Percentiles rank a stretch among this genome's conserved stretches.
These are phyloP conservation scores for Pseudococcus longispinus DNA, from an alignment of 2,888 invertebrate genomes.

Conservation along the genomic window DNA sequence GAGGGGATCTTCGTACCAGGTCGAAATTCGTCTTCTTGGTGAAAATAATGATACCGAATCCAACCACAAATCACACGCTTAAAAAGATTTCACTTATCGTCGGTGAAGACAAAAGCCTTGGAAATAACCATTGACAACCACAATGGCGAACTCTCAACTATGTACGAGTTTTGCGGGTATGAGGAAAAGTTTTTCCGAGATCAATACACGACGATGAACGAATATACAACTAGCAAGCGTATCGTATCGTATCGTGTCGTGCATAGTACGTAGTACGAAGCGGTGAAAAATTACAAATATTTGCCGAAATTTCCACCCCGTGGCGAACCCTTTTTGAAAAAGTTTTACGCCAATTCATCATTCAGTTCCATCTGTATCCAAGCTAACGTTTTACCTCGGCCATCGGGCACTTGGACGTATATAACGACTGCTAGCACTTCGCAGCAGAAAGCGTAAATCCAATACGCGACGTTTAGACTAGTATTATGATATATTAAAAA, in stretches of 20 bases:
- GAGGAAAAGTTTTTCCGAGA: neutral
- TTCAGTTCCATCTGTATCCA: slow-evolving; percentile 21
- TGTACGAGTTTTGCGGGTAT: neutral
- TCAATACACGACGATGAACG: neutral
- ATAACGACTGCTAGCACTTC: neutral
- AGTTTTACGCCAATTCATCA: neutral
- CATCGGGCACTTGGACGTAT: slow-evolving; percentile 11
- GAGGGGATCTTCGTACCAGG: neutral
- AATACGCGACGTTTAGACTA: neutral
- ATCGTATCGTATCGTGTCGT: neutral
- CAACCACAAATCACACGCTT: slow-evolving; percentile 2
- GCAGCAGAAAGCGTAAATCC: slow-evolving; percentile 1
- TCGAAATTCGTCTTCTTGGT: neutral
- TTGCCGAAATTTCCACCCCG: neutral
- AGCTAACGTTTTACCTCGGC: slow-evolving; percentile 16
- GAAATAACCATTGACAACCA: neutral
- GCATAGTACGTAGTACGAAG: neutral
- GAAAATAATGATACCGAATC: neutral
- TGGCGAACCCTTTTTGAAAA: neutral
- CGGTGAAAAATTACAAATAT: neutral
- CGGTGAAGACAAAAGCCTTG: slow-evolving; percentile 1
- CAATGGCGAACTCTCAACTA: slow-evolving; percentile 2
- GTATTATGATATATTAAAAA: neutral
- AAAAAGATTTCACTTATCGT: neutral
- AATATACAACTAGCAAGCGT: too few species aligned